Conservation (phyloP, 2,888 invertebrate genomes). For the Abrostola triplasia region DNA sequence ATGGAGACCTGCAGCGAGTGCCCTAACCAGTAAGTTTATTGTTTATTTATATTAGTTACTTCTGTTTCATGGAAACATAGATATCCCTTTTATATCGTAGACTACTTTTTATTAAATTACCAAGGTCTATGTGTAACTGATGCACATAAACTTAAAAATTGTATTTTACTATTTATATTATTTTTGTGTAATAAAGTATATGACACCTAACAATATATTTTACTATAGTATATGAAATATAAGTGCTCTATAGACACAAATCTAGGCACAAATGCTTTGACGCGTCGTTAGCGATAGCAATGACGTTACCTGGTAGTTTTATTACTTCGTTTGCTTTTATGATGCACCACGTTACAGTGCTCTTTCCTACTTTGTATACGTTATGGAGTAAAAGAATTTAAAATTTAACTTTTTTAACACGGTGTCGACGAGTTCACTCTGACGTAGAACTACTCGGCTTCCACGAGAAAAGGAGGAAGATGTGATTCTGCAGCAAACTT, state of each 20-base stretch:
- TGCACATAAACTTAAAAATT: no score
- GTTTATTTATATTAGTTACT: background rate
- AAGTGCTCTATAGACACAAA: background rate
- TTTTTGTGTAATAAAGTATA: no score
- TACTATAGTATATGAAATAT: background rate
- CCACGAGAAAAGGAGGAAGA: constrained; percentile 14
- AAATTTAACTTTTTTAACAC: constrained; percentile 40
- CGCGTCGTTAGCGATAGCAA: constrained; percentile 19
- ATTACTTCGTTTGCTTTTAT: constrained; percentile 44
- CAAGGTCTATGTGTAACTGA: no score
- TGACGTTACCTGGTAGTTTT: constrained; percentile 28
- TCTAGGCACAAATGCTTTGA: constrained; percentile 20
- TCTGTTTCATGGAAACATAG: background rate
- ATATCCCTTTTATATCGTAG: no score
- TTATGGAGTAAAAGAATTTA: constrained; percentile 14
- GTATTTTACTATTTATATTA: no score
- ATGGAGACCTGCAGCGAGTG: constrained; percentile 96
- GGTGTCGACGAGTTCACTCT: constrained; percentile 12
- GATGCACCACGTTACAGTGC: constrained; percentile 29
- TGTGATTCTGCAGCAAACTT: constrained; percentile 26
- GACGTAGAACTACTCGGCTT: constrained; percentile 15
- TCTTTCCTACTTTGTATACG: constrained; percentile 38
- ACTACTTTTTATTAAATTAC: no score
- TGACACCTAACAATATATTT: no score
- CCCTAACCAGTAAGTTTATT: constrained; percentile 90